These are phyloP conservation scores for Philereme transversata DNA, from an alignment of 2,888 invertebrate species.

Conservation along the genomic window DNA sequence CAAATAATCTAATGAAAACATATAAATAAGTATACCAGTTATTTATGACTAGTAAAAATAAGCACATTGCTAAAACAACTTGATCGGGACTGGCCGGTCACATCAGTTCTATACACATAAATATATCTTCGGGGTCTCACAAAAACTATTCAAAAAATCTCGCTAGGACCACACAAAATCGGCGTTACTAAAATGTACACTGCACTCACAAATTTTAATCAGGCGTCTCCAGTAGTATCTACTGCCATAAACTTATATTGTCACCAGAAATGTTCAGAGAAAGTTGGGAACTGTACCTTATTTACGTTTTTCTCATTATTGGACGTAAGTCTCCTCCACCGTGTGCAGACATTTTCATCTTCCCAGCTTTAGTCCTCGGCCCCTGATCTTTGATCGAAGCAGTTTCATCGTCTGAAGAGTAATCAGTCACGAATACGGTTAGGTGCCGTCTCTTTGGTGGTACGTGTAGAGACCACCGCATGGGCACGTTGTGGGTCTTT, in stretches of 20 bases:
- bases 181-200: slow-evolving; percentile 45
- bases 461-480: slow-evolving; percentile 70
- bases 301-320: slow-evolving; percentile 68
- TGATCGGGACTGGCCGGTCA: slow-evolving; percentile 50
- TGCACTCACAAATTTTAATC: slow-evolving; percentile 48
- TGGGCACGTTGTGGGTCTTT: slow-evolving; percentile 62
- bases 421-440: slow-evolving; percentile 69
- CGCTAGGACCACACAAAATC: slow-evolving; percentile 55
- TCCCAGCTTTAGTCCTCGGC: slow-evolving; percentile 64
- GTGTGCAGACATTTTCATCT: slow-evolving; percentile 70
- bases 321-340: slow-evolving; percentile 76
- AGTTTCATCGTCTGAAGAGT: slow-evolving; percentile 71
- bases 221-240: background rate
- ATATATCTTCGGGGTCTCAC: slow-evolving; percentile 64
- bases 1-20: slow-evolving; percentile 7
- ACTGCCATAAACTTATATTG: background rate
- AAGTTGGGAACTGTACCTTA: background rate
- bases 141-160: slow-evolving; percentile 66
- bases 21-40: slow-evolving; percentile 60
- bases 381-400: slow-evolving; percentile 66
- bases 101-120: slow-evolving; percentile 57
- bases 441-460: slow-evolving; percentile 74
- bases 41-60: slow-evolving; percentile 80
- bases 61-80: slow-evolving; percentile 67
- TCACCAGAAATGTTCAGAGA: slow-evolving; percentile 3